Base-by-base conservation (phyloP, 2,113 vertebrate species). In the Fukomys damarensis region DNA sequence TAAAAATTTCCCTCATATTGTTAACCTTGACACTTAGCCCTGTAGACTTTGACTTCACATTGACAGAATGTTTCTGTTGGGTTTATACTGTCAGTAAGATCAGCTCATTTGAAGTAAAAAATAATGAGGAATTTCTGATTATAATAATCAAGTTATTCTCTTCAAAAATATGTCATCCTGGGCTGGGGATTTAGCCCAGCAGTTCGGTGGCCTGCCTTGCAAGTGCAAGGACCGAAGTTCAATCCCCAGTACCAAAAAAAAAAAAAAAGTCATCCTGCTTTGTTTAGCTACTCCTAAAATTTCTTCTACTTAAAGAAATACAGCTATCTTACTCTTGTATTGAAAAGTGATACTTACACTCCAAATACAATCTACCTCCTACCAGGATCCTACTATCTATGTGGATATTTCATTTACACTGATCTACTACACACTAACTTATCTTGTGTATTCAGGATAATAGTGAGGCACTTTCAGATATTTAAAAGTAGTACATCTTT, bases 401-500 rank as follows among this genome's bases (percentile, higher is more conserved):
- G 20, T 8, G 22, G 43, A 72, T 81, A 95, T 70, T 28, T 5
- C 68, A 26, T 41, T 95, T 81, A 52, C 28, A 86, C 56, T 10
- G 11, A 2, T 66, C 26, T 41, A 10, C 46, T 49, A 59, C 7
- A 22, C 20, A 68, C 49, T 77, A 77, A 93, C 30, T 83, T 59
- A 59, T 83, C 77, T 76, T 86, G 38, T 88, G 19, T 88, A 93
- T 66, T 77, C 52, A 52, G 41, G 52, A 79, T 68, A 93, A 77
- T 68, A 41, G 41, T 88, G 66, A 88, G 68, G 52, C 14, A 54
- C 11, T 89, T 95, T 66, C 56, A 88, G 30, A 52, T 68, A 81
- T 81, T 65, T 65, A 92, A 82, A 95, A 58, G 24, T 63, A 65
- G 17, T 72, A 68, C 32, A n/a, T n/a, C 65, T 68, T 68, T 68